Evolutionary conservation across 2,888 invertebrate species (phyloP), one percentile per base, ranked within the genome.

Genomic region (Synanthedon myopaeformis): DNA sequence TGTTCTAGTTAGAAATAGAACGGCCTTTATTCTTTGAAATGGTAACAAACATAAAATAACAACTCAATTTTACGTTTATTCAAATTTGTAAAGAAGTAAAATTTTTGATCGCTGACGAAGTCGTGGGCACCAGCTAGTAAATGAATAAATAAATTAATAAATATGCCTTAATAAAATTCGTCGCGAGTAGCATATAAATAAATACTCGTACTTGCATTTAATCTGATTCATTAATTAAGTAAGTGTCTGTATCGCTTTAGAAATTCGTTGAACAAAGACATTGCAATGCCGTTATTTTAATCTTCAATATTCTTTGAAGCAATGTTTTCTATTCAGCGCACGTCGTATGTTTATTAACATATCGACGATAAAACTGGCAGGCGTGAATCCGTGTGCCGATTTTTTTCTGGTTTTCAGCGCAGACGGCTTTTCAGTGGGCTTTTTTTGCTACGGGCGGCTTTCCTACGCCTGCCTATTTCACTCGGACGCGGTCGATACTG

Each of bases 311-410:
- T 45, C 45, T 45, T 45, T 45, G 12, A 5, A 14, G 70, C 68
- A 70, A 71, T 72, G 70, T 72, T 74, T 69, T 74, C 69, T 66
- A 81, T 82, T 80, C 81, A 72, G 64, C 70, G 70, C 82, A 79
- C 79, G 82, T 78, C 73, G 71, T 70, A 69, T 79, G 74, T 82
- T 80, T 82, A 83, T 82, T 84, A 83, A 81, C 82, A 82, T 82
- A 84, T 81, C 75, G 76, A 69, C 75, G 72, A 79, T 81, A 78
- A 79, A 80, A 72, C 73, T 72, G 69, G 66, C 69, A 69, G 71
- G 72, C 72, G 74, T 70, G 73, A 74, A 74, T 72, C 72, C 71
- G 65, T 69, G 71, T 69, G 71, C 66, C 69, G 71, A 73, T 79
- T 80, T 80, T 82, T 81, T 78, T 67, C 70, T 63, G 72, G 63